These are phyloP conservation scores for Engraulis encrasicolus DNA, from an alignment of 2,113 vertebrate genomes.

Conservation along the genomic window DNA sequence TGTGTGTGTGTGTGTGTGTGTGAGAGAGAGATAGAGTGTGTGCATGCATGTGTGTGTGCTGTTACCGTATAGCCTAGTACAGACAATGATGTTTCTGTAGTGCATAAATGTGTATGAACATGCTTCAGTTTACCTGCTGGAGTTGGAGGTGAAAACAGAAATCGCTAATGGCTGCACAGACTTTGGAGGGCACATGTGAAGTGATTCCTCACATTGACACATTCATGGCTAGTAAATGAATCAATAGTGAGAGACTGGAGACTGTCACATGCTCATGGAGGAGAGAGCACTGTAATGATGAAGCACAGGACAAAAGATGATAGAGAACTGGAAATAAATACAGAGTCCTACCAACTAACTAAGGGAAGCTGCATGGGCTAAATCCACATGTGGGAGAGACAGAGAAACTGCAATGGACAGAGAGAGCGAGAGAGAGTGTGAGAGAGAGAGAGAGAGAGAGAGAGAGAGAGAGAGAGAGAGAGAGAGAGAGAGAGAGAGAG, in stretches of 20 bases:
- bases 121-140: too few species aligned
- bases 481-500: not conserved
- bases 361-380: too few species aligned
- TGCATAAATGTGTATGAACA: too few species aligned
- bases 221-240: slow-evolving; percentile 65
- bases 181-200: slow-evolving; percentile 58
- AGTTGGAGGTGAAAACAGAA: slow-evolving; percentile 62
- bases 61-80: too few species aligned
- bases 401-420: too few species aligned
- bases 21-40: too few species aligned
- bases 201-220: slow-evolving; percentile 68
- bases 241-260: slow-evolving; percentile 62
- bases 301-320: not conserved
- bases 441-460: not conserved
- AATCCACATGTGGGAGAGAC: too few species aligned
- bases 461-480: not conserved
- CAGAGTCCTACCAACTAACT: too few species aligned
- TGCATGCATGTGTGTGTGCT: too few species aligned
- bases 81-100: too few species aligned
- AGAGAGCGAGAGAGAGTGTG: too few species aligned
- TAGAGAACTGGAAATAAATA: not conserved
- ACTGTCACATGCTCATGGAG: slow-evolving; percentile 32
- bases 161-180: slow-evolving; percentile 59
- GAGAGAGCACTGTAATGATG: not conserved
- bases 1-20: too few species aligned